These are phyloP conservation scores for Hyppa rectilinea DNA, from an alignment of 2,888 invertebrate genomes.

Conservation along the genomic window DNA sequence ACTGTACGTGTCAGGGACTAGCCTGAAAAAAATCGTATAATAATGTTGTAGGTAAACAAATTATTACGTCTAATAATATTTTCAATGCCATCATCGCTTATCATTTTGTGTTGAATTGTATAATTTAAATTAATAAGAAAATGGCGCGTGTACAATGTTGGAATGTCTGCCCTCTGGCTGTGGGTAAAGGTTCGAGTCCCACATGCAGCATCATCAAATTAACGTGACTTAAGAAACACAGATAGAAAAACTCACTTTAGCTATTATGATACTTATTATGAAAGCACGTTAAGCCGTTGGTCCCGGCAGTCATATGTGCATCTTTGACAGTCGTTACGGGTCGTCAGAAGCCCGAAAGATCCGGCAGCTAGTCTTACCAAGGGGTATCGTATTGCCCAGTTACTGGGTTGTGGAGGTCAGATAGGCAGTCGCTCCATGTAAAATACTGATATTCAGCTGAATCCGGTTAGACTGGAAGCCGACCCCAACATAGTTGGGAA, in stretches of 20 bases:
- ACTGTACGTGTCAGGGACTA: slow-evolving; percentile 15
- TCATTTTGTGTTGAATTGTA: slow-evolving; percentile 11
- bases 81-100: slow-evolving; percentile 16
- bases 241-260: neutral
- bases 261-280: neutral
- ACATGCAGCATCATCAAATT: neutral
- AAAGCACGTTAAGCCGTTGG: too few species aligned
- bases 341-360: too few species aligned
- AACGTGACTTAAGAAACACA: neutral
- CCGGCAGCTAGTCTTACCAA: too few species aligned
- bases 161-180: slow-evolving; percentile 6
- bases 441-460: too few species aligned
- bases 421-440: too few species aligned
- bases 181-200: neutral
- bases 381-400: too few species aligned
- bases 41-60: neutral
- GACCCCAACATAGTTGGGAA: too few species aligned
- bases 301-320: too few species aligned
- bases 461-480: too few species aligned
- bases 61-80: slow-evolving; percentile 9
- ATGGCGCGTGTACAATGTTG: neutral
- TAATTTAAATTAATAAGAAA: slow-evolving; percentile 9
- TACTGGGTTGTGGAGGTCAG: too few species aligned
- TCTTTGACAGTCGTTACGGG: too few species aligned
- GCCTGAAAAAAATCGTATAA: slow-evolving; percentile 1